phyloP scores from a whole-genome alignment of 2,797 vertebrate genomes.

The Cyprinella venusta region DNA sequence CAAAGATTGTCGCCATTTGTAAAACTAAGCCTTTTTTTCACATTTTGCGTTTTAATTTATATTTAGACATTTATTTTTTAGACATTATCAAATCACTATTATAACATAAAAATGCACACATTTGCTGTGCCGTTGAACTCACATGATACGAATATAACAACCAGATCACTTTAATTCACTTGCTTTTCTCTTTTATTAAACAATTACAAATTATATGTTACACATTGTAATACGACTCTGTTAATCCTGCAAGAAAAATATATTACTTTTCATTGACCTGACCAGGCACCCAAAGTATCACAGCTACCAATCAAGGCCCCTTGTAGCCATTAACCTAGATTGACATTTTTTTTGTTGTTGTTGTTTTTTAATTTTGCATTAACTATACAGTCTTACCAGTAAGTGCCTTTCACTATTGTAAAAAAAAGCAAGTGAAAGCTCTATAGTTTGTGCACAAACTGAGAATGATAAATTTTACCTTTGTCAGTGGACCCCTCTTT shows the following conservation, averaged over 20 bases:
- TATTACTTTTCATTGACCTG: too few species aligned
- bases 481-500: slow-evolving; percentile 68
- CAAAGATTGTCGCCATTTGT: not conserved
- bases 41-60: not conserved
- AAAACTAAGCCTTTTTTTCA: not conserved
- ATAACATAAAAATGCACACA: not conserved
- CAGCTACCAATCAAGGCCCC: too few species aligned
- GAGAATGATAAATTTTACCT: slow-evolving; percentile 74
- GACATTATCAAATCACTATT: not conserved
- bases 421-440: not conserved
- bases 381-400: not conserved
- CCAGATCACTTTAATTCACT: not conserved
- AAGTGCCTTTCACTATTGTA: not conserved
- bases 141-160: not conserved
- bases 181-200: not conserved
- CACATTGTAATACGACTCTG: too few species aligned
- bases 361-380: not conserved
- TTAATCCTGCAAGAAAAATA: too few species aligned
- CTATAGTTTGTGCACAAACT: not conserved
- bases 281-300: too few species aligned
- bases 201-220: not conserved
- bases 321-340: not conserved
- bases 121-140: not conserved
- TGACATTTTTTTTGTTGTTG: too few species aligned
- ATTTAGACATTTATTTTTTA: not conserved